phyloP scores from a whole-genome alignment of 2,113 vertebrate genomes.

The Parus major region DNA sequence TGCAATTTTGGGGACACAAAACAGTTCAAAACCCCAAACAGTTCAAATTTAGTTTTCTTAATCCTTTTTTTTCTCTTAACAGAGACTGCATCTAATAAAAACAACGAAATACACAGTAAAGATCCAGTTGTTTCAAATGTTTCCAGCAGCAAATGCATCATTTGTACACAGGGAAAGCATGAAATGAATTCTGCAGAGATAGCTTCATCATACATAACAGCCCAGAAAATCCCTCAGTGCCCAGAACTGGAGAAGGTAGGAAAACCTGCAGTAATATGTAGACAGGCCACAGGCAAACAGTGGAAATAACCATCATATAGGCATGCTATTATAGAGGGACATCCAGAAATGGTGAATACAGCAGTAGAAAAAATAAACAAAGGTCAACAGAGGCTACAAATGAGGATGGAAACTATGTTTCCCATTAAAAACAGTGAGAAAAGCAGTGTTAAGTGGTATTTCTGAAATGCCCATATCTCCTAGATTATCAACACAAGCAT shows the following conservation, averaged over 20 bases:
- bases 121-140: neutral
- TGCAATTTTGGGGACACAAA: neutral
- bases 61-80: neutral
- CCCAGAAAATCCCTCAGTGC: neutral
- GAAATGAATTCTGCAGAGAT: neutral
- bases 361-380: neutral
- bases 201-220: neutral
- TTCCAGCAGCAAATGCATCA: neutral
- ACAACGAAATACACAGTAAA: neutral
- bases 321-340: neutral
- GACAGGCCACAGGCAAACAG: neutral
- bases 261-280: neutral
- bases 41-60: neutral
- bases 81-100: neutral
- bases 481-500: neutral
- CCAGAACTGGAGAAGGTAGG: neutral
- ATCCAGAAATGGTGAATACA: neutral
- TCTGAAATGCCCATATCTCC: neutral
- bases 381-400: neutral
- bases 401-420: fast-evolving
- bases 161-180: neutral
- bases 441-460: neutral
- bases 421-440: neutral
- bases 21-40: neutral
- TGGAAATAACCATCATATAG: neutral